Percentiles rank a stretch among this genome's conserved stretches.
Evolutionary conservation across 1,140 invertebrate species (phyloP).

Genomic region (Samia ricini): DNA sequence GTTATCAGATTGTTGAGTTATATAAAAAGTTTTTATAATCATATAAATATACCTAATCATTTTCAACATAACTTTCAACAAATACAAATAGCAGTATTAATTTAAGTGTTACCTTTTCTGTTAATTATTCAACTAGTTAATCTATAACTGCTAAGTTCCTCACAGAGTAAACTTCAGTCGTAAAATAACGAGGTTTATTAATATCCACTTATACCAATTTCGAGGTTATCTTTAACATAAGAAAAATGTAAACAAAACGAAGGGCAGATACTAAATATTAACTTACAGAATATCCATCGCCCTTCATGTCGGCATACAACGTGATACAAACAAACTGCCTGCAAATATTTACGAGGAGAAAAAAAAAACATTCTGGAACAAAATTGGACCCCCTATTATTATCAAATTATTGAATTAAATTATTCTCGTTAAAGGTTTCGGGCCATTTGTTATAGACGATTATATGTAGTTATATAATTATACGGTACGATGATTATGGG

Average conservation of each 20-base stretch:
- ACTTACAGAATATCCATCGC: slow-evolving; percentile 4
- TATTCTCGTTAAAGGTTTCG: background rate
- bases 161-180: no score
- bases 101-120: no score
- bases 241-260: slow-evolving; percentile 1
- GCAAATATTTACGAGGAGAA: slow-evolving; percentile 7
- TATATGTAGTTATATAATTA: slow-evolving; percentile 24
- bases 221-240: background rate
- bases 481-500: slow-evolving; percentile 27
- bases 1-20: no score
- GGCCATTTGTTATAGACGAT: slow-evolving; percentile 29
- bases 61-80: no score
- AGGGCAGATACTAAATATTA: slow-evolving; percentile 1
- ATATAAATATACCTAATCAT: no score
- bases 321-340: slow-evolving; percentile 1
- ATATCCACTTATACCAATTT: background rate
- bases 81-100: no score
- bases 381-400: slow-evolving; percentile 37
- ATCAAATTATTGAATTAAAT: slow-evolving; percentile 30
- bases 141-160: no score
- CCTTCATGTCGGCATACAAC: background rate
- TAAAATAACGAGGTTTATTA: background rate
- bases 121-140: no score
- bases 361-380: slow-evolving; percentile 16
- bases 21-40: no score